Evolutionary conservation across 2,113 vertebrate species (phyloP).

Genomic region (Oxygymnocypris stewartii): DNA sequence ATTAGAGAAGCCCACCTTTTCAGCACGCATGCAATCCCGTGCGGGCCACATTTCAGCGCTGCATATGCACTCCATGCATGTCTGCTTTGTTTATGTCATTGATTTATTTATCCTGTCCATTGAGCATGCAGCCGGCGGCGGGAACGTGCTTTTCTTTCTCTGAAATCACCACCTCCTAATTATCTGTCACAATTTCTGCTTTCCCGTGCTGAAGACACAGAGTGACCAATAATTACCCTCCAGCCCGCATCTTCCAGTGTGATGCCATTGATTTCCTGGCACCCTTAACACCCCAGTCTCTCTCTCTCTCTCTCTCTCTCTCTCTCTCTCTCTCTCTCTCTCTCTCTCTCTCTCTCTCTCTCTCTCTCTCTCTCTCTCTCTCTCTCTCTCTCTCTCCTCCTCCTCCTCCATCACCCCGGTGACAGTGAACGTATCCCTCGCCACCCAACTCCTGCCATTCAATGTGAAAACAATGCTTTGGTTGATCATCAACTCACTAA

Average conservation of each 20-base stretch:
- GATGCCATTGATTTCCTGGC: constrained; percentile 69
- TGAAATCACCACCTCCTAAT: constrained; percentile 81
- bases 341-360: constrained; percentile 45
- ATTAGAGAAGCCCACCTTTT: neutral
- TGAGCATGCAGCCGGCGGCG: constrained; percentile 71
- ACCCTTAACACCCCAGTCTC: constrained; percentile 29
- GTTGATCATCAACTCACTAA: constrained; percentile 36
- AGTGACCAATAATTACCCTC: constrained; percentile 79
- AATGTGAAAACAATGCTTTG: constrained; percentile 32
- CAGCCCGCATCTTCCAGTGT: constrained; percentile 77
- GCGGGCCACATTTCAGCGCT: constrained; percentile 63
- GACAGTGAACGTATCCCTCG: neutral
- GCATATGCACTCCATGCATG: constrained; percentile 74
- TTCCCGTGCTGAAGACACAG: constrained; percentile 77
- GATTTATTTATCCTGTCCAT: constrained; percentile 80
- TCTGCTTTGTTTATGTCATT: constrained; percentile 78
- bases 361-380: neutral
- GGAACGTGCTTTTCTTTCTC: constrained; percentile 67
- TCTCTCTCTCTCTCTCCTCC: constrained; percentile 42
- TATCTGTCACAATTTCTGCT: constrained; percentile 80
- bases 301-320: neutral
- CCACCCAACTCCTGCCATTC: constrained; percentile 27
- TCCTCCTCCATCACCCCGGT: constrained; percentile 10
- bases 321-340: constrained; percentile 30
- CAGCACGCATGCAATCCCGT: constrained; percentile 31